phyloP scores from a whole-genome alignment of 2,113 vertebrate genomes.

The Sardina pilchardus region DNA sequence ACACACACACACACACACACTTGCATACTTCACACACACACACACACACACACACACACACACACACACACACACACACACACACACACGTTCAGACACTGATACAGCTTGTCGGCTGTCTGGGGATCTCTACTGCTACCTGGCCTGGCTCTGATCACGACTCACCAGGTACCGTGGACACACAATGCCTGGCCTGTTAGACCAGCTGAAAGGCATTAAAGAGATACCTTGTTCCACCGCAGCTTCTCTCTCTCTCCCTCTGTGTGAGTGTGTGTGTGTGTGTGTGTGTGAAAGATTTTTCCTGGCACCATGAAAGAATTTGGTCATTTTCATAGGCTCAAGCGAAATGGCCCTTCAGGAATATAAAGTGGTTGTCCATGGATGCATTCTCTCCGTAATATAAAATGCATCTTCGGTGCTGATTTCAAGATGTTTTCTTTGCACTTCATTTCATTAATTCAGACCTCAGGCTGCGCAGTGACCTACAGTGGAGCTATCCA shows the following conservation, averaged over 20 bases:
- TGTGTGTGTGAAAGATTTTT: conserved; percentile 34
- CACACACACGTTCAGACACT: conserved; percentile 11
- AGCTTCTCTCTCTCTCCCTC: conserved; percentile 23
- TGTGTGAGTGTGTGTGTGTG: conserved; percentile 24
- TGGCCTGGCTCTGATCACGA: conserved; percentile 21
- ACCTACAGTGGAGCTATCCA: not conserved
- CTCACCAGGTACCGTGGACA: conserved; percentile 23
- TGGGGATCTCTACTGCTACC: conserved; percentile 29
- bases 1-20: not conserved
- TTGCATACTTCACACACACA: not conserved
- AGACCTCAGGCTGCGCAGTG: not conserved
- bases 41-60: not conserved
- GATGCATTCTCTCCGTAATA: not conserved
- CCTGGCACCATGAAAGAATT: conserved; percentile 41
- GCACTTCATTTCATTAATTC: not conserved
- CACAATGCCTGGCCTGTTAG: conserved; percentile 52
- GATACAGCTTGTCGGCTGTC: conserved; percentile 18
- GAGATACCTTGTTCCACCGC: conserved; percentile 53
- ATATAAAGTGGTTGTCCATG: conserved; percentile 17
- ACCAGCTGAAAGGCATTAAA: conserved; percentile 52
- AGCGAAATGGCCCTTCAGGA: conserved; percentile 20
- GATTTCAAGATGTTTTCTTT: conserved; percentile 12
- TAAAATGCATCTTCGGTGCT: conserved; percentile 14
- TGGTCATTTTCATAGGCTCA: conserved; percentile 39
- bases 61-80: not conserved